Conservation (phyloP, 1,140 invertebrate genomes). For the Thaumatotibia leucotreta region DNA sequence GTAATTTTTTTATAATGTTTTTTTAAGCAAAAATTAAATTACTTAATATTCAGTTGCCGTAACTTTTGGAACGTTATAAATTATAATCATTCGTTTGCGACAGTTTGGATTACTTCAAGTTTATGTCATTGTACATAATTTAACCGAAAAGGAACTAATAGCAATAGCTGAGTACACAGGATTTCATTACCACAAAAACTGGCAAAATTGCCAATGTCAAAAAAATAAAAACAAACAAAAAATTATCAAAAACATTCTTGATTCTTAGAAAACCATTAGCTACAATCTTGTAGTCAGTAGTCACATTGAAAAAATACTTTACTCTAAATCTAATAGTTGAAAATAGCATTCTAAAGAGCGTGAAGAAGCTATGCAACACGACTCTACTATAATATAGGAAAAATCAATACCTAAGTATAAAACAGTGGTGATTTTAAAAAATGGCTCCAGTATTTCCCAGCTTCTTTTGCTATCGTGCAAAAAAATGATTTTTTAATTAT, state of each 20-base stretch:
- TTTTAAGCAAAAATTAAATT: too few species aligned
- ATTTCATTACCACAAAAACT: not conserved
- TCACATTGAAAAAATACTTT: constrained; percentile 3
- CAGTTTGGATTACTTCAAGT: too few species aligned
- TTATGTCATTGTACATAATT: too few species aligned
- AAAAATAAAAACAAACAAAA: too few species aligned
- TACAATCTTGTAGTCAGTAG: not conserved
- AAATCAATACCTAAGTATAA: not conserved
- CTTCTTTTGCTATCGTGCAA: too few species aligned
- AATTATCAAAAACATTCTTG: not conserved
- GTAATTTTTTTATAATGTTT: too few species aligned
- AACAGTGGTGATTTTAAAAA: not conserved
- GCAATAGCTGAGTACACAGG: constrained; percentile 2
- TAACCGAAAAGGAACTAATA: not conserved
- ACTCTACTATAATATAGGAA: not conserved
- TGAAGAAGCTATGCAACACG: not conserved
- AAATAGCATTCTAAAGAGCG: not conserved
- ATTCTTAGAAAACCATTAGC: not conserved
- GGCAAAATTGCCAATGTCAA: not conserved
- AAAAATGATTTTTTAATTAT: not conserved
- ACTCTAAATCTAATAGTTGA: not conserved
- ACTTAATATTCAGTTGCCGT: too few species aligned
- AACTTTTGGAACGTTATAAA: too few species aligned
- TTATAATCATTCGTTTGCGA: too few species aligned
- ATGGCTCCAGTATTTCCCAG: too few species aligned